phyloP scores from a whole-genome alignment of 2,888 invertebrate genomes.

The Pyrochroa serraticornis region DNA sequence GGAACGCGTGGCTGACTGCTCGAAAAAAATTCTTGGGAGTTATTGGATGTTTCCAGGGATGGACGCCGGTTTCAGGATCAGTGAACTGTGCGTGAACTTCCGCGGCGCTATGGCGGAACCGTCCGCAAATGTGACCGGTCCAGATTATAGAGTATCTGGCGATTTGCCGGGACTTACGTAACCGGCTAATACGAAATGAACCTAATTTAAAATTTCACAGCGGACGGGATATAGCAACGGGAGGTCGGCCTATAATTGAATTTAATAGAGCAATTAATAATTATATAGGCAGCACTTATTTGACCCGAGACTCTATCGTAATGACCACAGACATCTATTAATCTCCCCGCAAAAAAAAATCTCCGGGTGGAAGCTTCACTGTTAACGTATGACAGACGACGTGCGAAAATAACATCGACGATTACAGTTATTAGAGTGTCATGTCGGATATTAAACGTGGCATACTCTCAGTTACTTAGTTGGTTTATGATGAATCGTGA shows the following conservation, averaged over 20 bases:
- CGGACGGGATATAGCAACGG: constrained; percentile 13
- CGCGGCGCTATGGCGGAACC: no score
- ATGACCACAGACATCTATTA: constrained; percentile 17
- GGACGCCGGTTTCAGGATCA: constrained; percentile 3
- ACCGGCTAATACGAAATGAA: no score
- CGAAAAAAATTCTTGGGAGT: neutral
- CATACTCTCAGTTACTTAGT: no score
- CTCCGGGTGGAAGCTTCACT: constrained; percentile 5
- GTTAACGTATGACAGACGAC: constrained; percentile 25
- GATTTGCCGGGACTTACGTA: no score
- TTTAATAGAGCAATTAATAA: constrained; percentile 36
- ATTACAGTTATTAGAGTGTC: constrained; percentile 29
- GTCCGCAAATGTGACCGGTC: no score
- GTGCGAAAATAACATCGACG: constrained; percentile 27
- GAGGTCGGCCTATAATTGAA: constrained; percentile 30
- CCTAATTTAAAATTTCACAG: no score
- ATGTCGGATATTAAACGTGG: constrained; percentile 18
- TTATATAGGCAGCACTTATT: constrained; percentile 21
- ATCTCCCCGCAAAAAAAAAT: constrained; percentile 15
- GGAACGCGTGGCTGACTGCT: neutral
- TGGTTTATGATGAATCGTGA: no score
- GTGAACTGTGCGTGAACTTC: neutral
- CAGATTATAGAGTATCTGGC: no score
- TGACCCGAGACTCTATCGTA: constrained; percentile 16
- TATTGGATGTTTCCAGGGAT: neutral